Conservation (phyloP, 2,888 invertebrate genomes). For the Archaeoteleia sp. region DNA sequence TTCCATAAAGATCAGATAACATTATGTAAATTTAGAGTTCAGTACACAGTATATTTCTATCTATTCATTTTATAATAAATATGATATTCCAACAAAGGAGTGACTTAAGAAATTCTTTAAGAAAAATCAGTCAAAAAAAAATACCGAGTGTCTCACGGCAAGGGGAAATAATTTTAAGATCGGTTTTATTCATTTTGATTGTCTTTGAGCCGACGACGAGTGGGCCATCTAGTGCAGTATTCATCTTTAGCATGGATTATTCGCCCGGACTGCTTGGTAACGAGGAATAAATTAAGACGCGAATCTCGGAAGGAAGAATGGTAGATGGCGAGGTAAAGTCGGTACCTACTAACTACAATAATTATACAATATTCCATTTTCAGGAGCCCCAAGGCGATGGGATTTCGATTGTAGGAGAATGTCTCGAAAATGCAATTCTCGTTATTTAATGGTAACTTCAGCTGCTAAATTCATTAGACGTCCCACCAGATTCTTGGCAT, state of each 20-base stretch:
- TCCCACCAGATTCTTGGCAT: neutral
- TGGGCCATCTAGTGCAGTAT: neutral
- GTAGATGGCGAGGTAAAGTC: conserved; percentile 11
- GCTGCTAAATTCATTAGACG: conserved; percentile 17
- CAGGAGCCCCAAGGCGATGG: conserved; percentile 9
- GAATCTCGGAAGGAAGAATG: no score
- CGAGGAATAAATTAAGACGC: conserved; percentile 14
- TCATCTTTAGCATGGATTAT: neutral
- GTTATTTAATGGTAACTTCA: conserved; percentile 22
- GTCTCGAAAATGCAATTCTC: conserved; percentile 20
- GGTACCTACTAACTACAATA: conserved; percentile 6
- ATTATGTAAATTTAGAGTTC: no score
- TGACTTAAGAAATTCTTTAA: no score
- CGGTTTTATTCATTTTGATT: neutral
- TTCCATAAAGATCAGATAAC: no score
- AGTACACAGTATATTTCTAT: no score
- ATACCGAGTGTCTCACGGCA: no score
- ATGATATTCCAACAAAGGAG: no score
- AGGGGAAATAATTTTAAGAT: no score
- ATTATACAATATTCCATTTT: conserved; percentile 21
- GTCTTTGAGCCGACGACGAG: neutral
- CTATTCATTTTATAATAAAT: no score
- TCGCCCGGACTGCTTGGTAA: neutral
- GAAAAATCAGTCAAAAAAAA: no score
- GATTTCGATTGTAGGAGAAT: conserved; percentile 13